Evolutionary conservation across 2,797 vertebrate genomes (phyloP).

Genomic region (Decapterus maruadsi): DNA sequence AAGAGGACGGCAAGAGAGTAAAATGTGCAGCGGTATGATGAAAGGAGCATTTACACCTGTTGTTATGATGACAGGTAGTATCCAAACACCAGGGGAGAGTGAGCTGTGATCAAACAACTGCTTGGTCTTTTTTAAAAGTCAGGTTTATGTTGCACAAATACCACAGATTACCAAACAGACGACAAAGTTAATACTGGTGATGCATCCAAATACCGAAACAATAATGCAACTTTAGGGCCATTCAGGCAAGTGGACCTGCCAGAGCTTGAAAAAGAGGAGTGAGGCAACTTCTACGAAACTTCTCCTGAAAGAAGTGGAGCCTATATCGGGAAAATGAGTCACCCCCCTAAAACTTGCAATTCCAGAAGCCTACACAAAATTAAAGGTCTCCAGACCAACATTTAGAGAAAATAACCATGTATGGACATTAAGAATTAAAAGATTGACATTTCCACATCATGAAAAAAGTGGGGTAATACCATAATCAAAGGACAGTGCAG

Average conservation of each 20-base stretch:
- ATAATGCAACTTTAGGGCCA: not conserved
- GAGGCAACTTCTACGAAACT: constrained; percentile 29
- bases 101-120: constrained; percentile 22
- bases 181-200: not conserved
- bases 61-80: constrained; percentile 23
- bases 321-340: constrained; percentile 51
- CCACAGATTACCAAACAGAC: not conserved
- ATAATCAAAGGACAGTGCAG: constrained; percentile 70
- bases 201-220: constrained; percentile 21
- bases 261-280: constrained; percentile 26
- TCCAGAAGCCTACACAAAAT: constrained; percentile 57
- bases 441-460: constrained; percentile 44
- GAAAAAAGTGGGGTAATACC: constrained; percentile 60
- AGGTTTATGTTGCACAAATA: no score
- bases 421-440: constrained; percentile 62
- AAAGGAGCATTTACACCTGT: constrained; percentile 37
- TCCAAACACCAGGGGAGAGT: constrained; percentile 31
- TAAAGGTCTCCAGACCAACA: constrained; percentile 60
- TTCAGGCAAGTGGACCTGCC: not conserved
- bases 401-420: constrained; percentile 73
- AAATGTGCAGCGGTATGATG: constrained; percentile 12
- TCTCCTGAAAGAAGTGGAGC: constrained; percentile 35
- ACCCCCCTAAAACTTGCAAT: constrained; percentile 48
- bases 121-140: constrained; percentile 10
- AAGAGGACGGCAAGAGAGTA: not conserved